These are phyloP conservation scores for Bombus haemorrhoidalis DNA, from an alignment of 1,140 invertebrate species.

Conservation along the genomic window DNA sequence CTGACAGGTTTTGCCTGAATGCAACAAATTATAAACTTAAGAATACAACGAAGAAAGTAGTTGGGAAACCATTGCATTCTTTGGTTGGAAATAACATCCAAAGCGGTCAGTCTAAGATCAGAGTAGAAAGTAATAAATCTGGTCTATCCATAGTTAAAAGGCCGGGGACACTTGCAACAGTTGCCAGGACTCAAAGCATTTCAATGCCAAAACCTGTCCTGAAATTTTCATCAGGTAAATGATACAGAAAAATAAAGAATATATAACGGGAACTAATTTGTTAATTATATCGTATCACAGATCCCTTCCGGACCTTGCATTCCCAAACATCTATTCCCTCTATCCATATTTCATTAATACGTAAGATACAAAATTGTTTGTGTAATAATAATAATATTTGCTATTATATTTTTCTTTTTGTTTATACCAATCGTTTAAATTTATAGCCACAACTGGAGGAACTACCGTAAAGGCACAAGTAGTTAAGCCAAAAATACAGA, in stretches of 20 bases:
- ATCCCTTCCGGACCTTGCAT: conserved; percentile 38
- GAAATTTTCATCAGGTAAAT: conserved; percentile 85
- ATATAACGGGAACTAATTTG: background rate
- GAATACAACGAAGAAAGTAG: conserved; percentile 76
- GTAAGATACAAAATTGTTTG: conserved; percentile 45
- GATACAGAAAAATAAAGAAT: background rate
- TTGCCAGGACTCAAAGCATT: conserved; percentile 86
- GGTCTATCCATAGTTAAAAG: conserved; percentile 84
- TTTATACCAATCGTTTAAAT: conserved; percentile 5
- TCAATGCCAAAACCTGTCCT: conserved; percentile 89
- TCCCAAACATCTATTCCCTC: conserved; percentile 53
- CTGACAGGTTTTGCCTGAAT: conserved; percentile 93
- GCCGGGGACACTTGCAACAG: conserved; percentile 83
- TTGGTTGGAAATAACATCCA: conserved; percentile 73
- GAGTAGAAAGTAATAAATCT: conserved; percentile 83
- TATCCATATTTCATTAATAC: conserved; percentile 50
- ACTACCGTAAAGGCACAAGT: conserved; percentile 74
- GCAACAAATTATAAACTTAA: conserved; percentile 90
- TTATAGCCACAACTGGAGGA: conserved; percentile 65
- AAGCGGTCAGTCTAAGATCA: conserved; percentile 80
- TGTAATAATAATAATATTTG: background rate
- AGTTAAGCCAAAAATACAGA: conserved; percentile 85
- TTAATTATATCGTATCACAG: conserved; percentile 27
- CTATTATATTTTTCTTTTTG: background rate
- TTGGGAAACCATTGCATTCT: conserved; percentile 74